Evolutionary conservation across 2,797 vertebrate genomes (phyloP), one percentile per base, ranked within the genome.

Genomic region (Cyclura pinguis): DNA sequence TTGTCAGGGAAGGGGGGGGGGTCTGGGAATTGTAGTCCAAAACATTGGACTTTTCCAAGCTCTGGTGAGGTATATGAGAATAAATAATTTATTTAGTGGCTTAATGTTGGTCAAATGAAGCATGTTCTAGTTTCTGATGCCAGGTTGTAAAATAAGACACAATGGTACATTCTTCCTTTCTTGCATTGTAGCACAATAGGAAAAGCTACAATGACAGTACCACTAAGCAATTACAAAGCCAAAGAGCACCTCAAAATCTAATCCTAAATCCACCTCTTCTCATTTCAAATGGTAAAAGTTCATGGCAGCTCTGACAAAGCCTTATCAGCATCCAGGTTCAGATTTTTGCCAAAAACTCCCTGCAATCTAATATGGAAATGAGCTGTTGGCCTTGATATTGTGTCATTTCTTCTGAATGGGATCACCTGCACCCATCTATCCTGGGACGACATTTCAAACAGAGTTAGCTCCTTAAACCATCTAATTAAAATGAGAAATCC

Each of bases 401-500:
- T 98, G 98, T 98, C 98, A 98, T 98, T 87, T 98, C 97, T 98
- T 97, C 97, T 96, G 97, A 98, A 97, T 97, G 97, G 96, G 96
- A 97, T 98, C 98, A 98, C 98, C 98, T 98, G 98, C 98, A 98
- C 97, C 98, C 97, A 97, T 97, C 96, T 97, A 98, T 98, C 98
- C 93, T 95, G 97, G 97, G 98, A 98, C 97, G 95, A 96, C 96
- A 97, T 98, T 98, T 98, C 98, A 98, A 97, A 98, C 97, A 98
- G 98, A 98, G 98, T 98, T 98, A 98, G 98, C 98, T 98, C 98
- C 98, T 99, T 99, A 99, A 99, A 98, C 98, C 98, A 98, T 98
- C 98, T 99, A 99, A 99, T 99, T 99, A 99, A 99, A 99, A 99
- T 98, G 98, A 98, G 98, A 99, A 99, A 98, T 98, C 98, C 98